These are phyloP conservation scores for Glareola pratincola DNA, from an alignment of 2,113 vertebrate genomes.

Conservation along the genomic window DNA sequence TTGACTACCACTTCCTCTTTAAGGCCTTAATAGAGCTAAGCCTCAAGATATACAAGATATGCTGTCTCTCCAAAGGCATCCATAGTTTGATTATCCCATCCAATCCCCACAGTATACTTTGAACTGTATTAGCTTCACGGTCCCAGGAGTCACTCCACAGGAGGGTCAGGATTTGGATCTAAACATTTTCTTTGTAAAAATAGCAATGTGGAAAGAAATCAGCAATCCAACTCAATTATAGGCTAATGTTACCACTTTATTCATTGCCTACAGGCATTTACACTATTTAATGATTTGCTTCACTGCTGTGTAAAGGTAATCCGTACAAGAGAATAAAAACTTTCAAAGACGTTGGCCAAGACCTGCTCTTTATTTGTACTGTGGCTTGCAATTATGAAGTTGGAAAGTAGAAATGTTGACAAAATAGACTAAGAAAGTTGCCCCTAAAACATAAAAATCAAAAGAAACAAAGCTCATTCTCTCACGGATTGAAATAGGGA, in stretches of 20 bases:
- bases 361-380: neutral
- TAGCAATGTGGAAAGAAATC: neutral
- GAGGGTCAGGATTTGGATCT: neutral
- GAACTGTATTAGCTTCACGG: neutral
- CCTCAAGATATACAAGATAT: neutral
- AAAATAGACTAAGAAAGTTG: neutral
- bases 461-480: neutral
- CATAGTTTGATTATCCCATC: neutral
- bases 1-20: neutral
- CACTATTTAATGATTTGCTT: neutral
- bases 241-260: neutral
- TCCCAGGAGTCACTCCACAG: neutral
- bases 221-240: neutral
- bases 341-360: neutral
- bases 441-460: neutral
- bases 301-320: neutral
- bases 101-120: neutral
- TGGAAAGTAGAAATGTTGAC: neutral
- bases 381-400: neutral
- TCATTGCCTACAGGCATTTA: neutral
- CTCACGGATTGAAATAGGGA: neutral
- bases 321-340: neutral
- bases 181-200: neutral
- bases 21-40: neutral
- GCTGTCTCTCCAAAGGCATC: neutral